Percentiles rank a stretch among this genome's conserved stretches.
Conservation (phyloP, 2,888 invertebrate species). For the Bedellia somnulentella region DNA sequence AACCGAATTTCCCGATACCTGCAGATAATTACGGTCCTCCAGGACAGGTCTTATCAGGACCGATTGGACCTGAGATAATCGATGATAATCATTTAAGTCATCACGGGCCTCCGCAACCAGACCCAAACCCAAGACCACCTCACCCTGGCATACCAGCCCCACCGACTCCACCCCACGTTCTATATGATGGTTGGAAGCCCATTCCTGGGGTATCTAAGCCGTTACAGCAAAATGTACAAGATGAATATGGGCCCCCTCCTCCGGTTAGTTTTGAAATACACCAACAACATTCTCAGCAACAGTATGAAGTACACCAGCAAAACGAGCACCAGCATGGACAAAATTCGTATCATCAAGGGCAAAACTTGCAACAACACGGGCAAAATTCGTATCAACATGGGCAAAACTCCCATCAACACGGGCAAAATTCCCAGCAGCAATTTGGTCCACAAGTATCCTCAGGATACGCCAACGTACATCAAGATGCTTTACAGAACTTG, state of each 20-base stretch:
- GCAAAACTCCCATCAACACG: neutral
- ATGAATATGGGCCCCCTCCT: conserved; percentile 31
- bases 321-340: neutral
- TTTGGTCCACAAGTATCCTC: conserved; percentile 24
- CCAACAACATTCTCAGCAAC: neutral
- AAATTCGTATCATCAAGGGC: too few species aligned
- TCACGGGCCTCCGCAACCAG: conserved; percentile 64
- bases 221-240: conserved; percentile 17
- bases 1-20: conserved; percentile 44
- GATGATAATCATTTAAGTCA: conserved; percentile 25
- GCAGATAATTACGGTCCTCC: conserved; percentile 50
- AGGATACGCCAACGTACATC: conserved; percentile 45
- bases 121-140: conserved; percentile 61
- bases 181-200: conserved; percentile 87
- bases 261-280: conserved; percentile 17
- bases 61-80: too few species aligned
- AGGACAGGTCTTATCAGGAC: conserved; percentile 38
- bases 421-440: neutral
- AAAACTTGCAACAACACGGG: too few species aligned
- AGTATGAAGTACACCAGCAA: too few species aligned
- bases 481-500: conserved; percentile 41
- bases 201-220: conserved; percentile 68
- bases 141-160: conserved; percentile 73
- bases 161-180: conserved; percentile 72
- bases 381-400: too few species aligned